Evolutionary conservation across 2,888 invertebrate species (phyloP).

Genomic region (Dicyrtoma fusca): DNA sequence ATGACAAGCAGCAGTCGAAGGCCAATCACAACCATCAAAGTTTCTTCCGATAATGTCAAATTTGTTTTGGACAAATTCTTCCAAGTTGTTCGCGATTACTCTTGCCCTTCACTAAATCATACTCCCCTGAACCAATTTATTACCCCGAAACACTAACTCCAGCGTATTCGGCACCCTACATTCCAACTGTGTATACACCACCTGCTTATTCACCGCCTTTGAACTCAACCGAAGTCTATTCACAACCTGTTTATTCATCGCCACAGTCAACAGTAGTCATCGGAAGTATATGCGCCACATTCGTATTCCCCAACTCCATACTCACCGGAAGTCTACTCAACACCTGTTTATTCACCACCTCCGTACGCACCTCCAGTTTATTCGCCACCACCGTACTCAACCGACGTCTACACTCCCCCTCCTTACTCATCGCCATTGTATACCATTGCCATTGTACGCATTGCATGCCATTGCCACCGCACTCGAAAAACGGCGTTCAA

Average conservation of each 20-base stretch:
- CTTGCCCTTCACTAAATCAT: slow-evolving; percentile 48
- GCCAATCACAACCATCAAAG: slow-evolving; percentile 51
- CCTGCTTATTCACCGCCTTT: slow-evolving; percentile 30
- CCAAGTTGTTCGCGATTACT: slow-evolving; percentile 42
- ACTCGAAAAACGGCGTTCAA: no score
- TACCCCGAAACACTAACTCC: slow-evolving; percentile 27
- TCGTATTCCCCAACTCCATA: slow-evolving; percentile 26
- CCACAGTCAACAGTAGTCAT: not conserved
- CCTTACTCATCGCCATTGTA: not conserved
- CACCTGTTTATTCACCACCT: not conserved
- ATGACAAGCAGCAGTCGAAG: slow-evolving; percentile 47
- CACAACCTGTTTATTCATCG: slow-evolving; percentile 1
- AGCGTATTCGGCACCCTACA: slow-evolving; percentile 33
- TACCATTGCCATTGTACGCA: not conserved
- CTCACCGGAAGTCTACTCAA: slow-evolving; percentile 17
- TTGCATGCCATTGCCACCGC: not conserved
- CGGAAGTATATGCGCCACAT: not conserved
- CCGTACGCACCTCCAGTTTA: slow-evolving; percentile 29
- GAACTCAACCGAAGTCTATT: slow-evolving; percentile 14
- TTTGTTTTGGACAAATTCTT: slow-evolving; percentile 50
- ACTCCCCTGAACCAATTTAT: slow-evolving; percentile 47
- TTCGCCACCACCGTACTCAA: slow-evolving; percentile 28
- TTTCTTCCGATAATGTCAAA: slow-evolving; percentile 44
- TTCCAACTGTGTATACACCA: slow-evolving; percentile 11
- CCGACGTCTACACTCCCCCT: no score